Base-by-base conservation (phyloP, 2,888 invertebrate species). In the Cephus spinipes region DNA sequence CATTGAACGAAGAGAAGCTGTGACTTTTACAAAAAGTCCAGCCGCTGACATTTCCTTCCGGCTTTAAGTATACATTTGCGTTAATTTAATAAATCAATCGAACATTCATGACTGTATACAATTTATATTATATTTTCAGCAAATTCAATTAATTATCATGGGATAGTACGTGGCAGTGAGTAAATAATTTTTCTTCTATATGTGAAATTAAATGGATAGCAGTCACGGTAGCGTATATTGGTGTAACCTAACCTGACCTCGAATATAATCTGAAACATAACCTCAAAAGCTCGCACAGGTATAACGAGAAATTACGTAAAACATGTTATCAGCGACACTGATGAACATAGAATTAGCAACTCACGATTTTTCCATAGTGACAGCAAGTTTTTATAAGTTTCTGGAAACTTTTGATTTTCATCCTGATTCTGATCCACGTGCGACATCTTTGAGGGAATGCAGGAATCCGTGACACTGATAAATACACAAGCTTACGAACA, bases 301-400 rank as follows among this genome's bases (percentile, higher is more conserved):
- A 55, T 15, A 15, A 23, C 55, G 23, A 55, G 23, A 55, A 55
- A 23, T 55, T 55, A 23, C 2, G 23, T 55, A 55, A 23, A 23
- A 9, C 23, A 2, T 55, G 6, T 55, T 55, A 55, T 55, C 55
- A 9, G 55, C 23, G 23, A 55, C 55, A 55, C 55, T 55, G 40
- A 55, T 55, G 76, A 34, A 31, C 11, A 55, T 35, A 6, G 31
- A 69, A 12, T 69, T 31, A 55, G 30, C 12, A 75, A 87, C 87
- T 87, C 80, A 87, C 87, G 87, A 84, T 85, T 86, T 80, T 87
- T 84, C 87, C 87, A 87, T 55, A 87, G 82, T 36, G 85, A 81
- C 69, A 87, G 82, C 76, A 87, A 81, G 78, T 84, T 83, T 80
- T 85, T 84, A 77, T 88, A 87, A 79, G 79, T 82, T 76, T 83